phyloP scores from a whole-genome alignment of 2,797 vertebrate species.

The Lepilemur septentrionalis region DNA sequence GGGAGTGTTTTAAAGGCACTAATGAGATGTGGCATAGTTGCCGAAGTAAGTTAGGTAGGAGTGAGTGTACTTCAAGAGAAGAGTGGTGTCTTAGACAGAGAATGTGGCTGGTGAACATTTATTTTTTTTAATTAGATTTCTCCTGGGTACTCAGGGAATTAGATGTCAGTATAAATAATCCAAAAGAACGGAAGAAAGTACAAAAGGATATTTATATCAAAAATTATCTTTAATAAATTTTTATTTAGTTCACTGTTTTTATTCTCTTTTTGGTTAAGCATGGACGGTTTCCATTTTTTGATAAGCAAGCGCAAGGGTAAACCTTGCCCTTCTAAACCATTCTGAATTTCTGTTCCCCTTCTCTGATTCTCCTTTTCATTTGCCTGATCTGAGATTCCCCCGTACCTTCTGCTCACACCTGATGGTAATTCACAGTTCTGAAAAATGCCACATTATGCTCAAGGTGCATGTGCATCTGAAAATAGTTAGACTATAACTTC shows the following conservation, averaged over 20 bases:
- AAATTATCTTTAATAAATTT: background rate
- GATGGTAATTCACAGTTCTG: background rate
- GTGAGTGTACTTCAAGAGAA: background rate
- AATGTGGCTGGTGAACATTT: background rate
- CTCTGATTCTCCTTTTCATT: background rate
- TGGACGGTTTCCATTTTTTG: background rate
- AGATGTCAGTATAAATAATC: background rate
- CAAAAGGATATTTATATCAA: background rate
- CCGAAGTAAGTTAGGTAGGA: background rate
- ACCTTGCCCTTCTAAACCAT: background rate
- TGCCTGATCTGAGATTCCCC: background rate
- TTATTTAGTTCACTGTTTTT: background rate
- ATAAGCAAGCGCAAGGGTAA: background rate
- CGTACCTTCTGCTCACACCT: slow-evolving; percentile 13
- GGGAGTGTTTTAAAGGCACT: background rate
- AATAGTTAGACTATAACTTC: slow-evolving; percentile 32
- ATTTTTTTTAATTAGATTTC: background rate
- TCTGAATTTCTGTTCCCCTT: background rate
- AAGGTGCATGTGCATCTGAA: slow-evolving; percentile 14
- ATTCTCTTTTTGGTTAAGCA: background rate
- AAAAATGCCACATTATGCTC: slow-evolving; percentile 53
- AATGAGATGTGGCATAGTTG: background rate
- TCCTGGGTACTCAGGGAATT: background rate
- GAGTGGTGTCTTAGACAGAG: background rate
- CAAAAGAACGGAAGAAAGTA: background rate